These are phyloP conservation scores for Atherinosoma microstoma DNA, from an alignment of 2,797 vertebrate genomes.

Conservation along the genomic window DNA sequence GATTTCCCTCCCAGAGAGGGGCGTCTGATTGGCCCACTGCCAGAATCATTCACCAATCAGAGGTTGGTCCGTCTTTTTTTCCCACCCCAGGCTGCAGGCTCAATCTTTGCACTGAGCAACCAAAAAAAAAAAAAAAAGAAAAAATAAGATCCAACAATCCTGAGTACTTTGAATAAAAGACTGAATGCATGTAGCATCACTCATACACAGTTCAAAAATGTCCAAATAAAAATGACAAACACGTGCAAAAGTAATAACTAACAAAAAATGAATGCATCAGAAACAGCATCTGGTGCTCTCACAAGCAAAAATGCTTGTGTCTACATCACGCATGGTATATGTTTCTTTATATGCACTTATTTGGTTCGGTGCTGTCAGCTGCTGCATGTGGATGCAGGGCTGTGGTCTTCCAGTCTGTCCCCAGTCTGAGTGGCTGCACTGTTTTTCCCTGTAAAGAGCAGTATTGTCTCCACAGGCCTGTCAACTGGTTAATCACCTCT, in stretches of 20 bases:
- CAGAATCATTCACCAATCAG: conserved; percentile 68
- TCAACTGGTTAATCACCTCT: conserved; percentile 87
- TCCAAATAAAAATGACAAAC: neutral
- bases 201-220: neutral
- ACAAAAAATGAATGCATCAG: too few species aligned
- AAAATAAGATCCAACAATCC: neutral
- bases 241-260: neutral
- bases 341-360: conserved; percentile 50
- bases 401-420: conserved; percentile 57
- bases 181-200: too few species aligned
- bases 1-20: conserved; percentile 66
- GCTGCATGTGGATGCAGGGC: conserved; percentile 54
- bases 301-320: neutral
- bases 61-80: conserved; percentile 60
- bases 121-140: neutral
- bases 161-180: neutral
- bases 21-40: conserved; percentile 69
- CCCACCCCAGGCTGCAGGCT: neutral
- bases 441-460: conserved; percentile 82
- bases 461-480: conserved; percentile 82
- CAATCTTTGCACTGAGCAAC: neutral
- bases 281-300: neutral
- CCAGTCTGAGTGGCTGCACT: conserved; percentile 78
- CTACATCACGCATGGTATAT: conserved; percentile 12
- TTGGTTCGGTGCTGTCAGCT: conserved; percentile 64